phyloP scores from a whole-genome alignment of 2,113 vertebrate genomes.

The Oreochromis spilurus region DNA sequence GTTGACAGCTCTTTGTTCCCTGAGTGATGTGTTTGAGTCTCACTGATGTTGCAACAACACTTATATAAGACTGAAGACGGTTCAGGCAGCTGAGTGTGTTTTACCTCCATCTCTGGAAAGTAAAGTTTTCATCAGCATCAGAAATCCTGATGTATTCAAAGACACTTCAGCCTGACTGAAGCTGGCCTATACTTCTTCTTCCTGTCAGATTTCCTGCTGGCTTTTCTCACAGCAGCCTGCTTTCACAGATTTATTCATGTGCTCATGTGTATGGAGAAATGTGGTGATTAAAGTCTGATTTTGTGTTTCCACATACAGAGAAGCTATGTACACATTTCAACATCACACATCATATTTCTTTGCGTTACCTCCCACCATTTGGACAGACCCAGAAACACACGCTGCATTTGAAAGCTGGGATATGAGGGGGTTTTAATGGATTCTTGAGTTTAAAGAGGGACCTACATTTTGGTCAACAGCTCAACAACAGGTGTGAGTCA shows the following conservation, averaged over 20 bases:
- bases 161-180: not conserved
- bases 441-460: not conserved
- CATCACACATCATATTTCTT: not conserved
- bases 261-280: not conserved
- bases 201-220: not conserved
- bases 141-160: not conserved
- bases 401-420: not conserved
- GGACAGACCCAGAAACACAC: not conserved
- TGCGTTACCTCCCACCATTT: not conserved
- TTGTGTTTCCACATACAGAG: not conserved
- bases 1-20: not conserved
- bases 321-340: not conserved
- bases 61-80: slow-evolving; percentile 15
- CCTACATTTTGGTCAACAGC: not conserved
- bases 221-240: not conserved
- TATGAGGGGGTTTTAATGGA: not conserved
- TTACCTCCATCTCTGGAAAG: not conserved
- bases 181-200: not conserved
- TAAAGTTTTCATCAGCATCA: not conserved
- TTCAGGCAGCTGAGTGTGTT: not conserved
- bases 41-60: not conserved
- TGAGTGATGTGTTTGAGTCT: not conserved
- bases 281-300: not conserved
- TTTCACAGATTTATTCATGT: not conserved
- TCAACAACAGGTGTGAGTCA: not conserved